Conservation (phyloP, 2,888 invertebrate species). For the Chironomus tentans region DNA sequence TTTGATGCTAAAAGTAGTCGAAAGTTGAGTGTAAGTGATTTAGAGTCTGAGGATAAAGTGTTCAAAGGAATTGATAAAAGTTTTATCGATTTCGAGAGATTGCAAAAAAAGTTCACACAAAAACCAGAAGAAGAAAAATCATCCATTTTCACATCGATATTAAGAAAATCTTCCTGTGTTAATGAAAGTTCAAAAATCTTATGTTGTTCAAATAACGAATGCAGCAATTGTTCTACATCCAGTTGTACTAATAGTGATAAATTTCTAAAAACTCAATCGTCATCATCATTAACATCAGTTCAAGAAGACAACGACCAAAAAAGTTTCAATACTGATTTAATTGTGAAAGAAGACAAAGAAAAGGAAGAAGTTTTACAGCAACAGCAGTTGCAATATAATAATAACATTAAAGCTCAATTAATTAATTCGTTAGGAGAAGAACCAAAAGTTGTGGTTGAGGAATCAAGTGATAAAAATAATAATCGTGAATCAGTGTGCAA, state of each 20-base stretch:
- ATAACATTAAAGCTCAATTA: neutral
- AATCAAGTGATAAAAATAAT: conserved; percentile 19
- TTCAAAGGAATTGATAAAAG: neutral
- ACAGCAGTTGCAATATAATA: neutral
- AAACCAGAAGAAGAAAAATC: neutral
- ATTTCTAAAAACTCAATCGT: neutral
- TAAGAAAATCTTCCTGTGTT: neutral
- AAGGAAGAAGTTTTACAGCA: neutral
- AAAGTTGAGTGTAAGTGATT: neutral
- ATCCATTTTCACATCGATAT: conserved; percentile 3
- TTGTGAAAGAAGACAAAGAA: neutral
- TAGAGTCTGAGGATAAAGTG: neutral
- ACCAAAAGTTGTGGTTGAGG: neutral
- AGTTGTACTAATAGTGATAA: neutral
- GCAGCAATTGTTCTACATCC: neutral
- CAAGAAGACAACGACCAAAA: neutral
- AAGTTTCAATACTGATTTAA: neutral
- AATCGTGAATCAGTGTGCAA: conserved; percentile 18
- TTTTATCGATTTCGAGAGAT: neutral
- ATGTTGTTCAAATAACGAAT: neutral
- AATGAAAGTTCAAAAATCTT: neutral
- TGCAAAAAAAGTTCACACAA: neutral
- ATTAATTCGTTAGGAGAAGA: neutral
- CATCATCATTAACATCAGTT: neutral
- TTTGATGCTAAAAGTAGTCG: neutral